phyloP scores from a whole-genome alignment of 2,797 vertebrate genomes.

The Protonibea diacanthus region DNA sequence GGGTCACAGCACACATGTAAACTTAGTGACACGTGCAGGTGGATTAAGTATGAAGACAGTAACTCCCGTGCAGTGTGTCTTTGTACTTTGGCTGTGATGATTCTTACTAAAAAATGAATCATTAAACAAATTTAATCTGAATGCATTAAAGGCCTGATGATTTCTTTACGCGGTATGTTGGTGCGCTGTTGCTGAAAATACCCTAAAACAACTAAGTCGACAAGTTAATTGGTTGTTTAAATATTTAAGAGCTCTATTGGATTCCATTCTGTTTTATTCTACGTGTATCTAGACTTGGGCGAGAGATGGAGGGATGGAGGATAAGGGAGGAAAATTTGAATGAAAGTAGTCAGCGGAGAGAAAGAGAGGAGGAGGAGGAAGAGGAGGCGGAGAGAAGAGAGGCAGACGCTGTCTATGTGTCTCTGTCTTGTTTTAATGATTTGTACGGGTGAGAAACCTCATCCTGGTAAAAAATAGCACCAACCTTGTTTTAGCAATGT shows the following conservation, averaged over 20 bases:
- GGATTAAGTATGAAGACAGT: neutral
- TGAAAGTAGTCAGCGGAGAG: constrained; percentile 18
- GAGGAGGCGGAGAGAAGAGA: constrained; percentile 12
- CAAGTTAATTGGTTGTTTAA: neutral
- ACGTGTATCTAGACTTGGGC: constrained; percentile 21
- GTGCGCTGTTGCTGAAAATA: neutral
- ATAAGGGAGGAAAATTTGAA: constrained; percentile 17
- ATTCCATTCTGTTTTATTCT: neutral
- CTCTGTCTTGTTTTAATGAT: constrained; percentile 46
- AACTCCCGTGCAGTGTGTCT: neutral
- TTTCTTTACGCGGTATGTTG: neutral
- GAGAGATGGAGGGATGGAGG: constrained; percentile 13
- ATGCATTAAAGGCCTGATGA: neutral
- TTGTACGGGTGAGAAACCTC: constrained; percentile 44
- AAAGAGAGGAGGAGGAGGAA: neutral
- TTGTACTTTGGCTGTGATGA: neutral
- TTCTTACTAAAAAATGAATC: neutral
- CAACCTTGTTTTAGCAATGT: constrained; percentile 45
- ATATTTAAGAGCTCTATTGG: neutral
- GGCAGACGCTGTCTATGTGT: constrained; percentile 14
- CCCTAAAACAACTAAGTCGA: too few species aligned
- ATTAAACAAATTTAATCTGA: neutral
- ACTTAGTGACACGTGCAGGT: neutral
- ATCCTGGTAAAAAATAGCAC: constrained; percentile 39
- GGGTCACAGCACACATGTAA: neutral